Evolutionary conservation across 2,113 vertebrate genomes (phyloP).

Genomic region (Pardalotus punctatus): DNA sequence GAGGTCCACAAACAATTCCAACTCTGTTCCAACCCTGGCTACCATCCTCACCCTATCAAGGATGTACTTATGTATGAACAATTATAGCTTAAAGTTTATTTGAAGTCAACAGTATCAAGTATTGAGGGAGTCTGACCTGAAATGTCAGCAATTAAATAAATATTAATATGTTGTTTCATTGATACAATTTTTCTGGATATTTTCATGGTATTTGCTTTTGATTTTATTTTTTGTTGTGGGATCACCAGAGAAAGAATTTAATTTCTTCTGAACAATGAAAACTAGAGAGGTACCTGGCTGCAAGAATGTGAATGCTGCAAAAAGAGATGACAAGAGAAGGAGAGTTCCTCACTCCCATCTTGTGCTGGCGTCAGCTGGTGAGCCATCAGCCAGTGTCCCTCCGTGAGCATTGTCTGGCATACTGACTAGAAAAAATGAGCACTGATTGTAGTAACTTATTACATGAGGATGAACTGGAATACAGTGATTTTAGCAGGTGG

Average conservation of each 20-base stretch:
- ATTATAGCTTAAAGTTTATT: background rate
- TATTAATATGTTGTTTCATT: background rate
- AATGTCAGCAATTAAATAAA: background rate
- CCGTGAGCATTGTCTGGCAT: rapidly evolving
- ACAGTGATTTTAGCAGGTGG: background rate
- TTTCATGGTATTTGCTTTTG: background rate
- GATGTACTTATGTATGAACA: background rate
- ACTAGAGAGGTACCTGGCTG: background rate
- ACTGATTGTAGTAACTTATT: background rate
- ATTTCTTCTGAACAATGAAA: background rate
- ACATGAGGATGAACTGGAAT: background rate
- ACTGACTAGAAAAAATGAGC: background rate
- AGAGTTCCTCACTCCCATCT: background rate
- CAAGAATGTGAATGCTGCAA: rapidly evolving
- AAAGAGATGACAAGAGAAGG: background rate
- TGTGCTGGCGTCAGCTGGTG: background rate
- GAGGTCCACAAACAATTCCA: background rate
- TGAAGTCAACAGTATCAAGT: background rate
- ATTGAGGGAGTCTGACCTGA: background rate
- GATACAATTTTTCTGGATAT: background rate
- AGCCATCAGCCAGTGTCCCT: background rate
- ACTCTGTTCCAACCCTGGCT: background rate
- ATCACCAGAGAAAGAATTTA: background rate
- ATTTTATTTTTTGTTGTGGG: background rate
- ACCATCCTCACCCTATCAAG: background rate